These are phyloP conservation scores for Corapipo altera DNA, from an alignment of 2,113 vertebrate species.

Conservation along the genomic window DNA sequence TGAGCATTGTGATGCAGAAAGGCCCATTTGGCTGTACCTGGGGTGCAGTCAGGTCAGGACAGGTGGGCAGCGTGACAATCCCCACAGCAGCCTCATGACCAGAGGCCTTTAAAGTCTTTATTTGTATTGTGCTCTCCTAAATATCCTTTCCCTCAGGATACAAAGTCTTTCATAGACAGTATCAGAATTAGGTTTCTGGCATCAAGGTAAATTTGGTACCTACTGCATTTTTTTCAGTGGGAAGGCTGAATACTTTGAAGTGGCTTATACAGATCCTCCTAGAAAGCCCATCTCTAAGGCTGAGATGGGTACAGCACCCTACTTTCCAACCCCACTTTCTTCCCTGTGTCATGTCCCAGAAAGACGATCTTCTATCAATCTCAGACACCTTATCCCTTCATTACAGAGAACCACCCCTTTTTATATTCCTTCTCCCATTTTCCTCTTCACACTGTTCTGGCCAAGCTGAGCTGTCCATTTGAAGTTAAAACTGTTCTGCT, in stretches of 20 bases:
- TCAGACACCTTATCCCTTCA: background rate
- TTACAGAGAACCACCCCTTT: background rate
- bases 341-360: background rate
- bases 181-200: background rate
- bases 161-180: background rate
- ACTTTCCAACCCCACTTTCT: background rate
- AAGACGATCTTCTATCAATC: background rate
- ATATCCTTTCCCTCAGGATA: background rate
- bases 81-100: background rate
- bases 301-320: background rate
- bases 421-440: background rate
- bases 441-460: background rate
- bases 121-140: background rate
- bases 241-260: background rate
- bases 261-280: background rate
- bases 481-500: background rate
- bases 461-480: background rate
- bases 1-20: background rate
- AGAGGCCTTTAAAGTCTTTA: background rate
- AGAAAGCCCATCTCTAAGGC: background rate
- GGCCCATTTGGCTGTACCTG: background rate
- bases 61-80: accelerated
- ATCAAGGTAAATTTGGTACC: background rate
- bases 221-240: background rate
- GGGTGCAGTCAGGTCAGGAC: background rate